Conservation (phyloP, 2,888 invertebrate genomes). For the Hyppa rectilinea region DNA sequence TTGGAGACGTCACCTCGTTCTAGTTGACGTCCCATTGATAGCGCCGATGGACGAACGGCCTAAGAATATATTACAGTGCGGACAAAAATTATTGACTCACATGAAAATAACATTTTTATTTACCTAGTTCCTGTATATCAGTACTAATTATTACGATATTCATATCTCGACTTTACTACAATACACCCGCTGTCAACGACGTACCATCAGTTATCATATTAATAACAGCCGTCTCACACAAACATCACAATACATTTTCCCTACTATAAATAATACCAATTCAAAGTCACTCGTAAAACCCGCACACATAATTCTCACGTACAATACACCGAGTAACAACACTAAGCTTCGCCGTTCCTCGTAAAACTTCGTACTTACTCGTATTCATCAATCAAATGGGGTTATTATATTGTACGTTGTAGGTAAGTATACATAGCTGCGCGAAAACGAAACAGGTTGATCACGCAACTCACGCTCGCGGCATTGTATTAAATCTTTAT, state of each 20-base stretch:
- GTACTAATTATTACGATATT: conserved; percentile 25
- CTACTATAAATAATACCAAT: conserved; percentile 55
- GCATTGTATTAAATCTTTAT: conserved; percentile 71
- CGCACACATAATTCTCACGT: conserved; percentile 54
- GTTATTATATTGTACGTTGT: conserved; percentile 76
- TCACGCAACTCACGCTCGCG: conserved; percentile 68
- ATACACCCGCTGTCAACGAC: conserved; percentile 36
- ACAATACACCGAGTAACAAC: conserved; percentile 56
- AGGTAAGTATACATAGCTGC: conserved; percentile 59
- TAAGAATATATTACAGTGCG: conserved; percentile 5
- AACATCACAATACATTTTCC: conserved; percentile 50
- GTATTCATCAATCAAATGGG: conserved; percentile 81
- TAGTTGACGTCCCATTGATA: too few species aligned
- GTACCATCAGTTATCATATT: conserved; percentile 41
- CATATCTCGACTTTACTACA: conserved; percentile 34
- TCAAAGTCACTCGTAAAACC: conserved; percentile 58
- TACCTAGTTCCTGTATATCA: not conserved
- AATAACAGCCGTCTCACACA: conserved; percentile 35
- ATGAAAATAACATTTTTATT: conserved; percentile 3
- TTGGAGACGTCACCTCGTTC: too few species aligned
- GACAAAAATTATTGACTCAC: conserved; percentile 9
- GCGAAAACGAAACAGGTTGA: conserved; percentile 61
- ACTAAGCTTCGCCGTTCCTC: conserved; percentile 57
- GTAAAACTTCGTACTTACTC: conserved; percentile 67
- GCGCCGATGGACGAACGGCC: too few species aligned